Evolutionary conservation across 2,888 invertebrate genomes (phyloP), one percentile per base, ranked within the genome.

Genomic region (Drosophila buzzatii): DNA sequence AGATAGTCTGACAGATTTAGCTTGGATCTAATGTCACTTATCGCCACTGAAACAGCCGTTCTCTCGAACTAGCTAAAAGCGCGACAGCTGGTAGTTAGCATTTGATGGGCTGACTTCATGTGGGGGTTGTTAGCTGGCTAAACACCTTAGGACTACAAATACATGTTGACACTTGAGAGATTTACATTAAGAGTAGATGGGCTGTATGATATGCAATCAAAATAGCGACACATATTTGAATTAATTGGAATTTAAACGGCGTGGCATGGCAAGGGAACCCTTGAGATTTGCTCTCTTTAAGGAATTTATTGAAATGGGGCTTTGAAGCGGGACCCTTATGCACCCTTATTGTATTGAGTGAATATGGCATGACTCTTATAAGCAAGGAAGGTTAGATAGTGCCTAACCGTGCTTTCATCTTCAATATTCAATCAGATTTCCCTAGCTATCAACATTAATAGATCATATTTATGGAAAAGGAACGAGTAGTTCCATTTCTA

Each of bases 1-100:
- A 60, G 76, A 56, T 39, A 42, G 6, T n/a, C n/a, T 14, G 55
- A 39, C 39, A 41, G 55, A 27, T n/a, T 41, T 18, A 53, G 53
- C 39, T 31, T 16, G 60, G 31, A 23, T 60, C 57, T 4, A 44
- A 45, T 49, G 39, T 59, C 59, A 49, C 49, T 31, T 31, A 59
- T 49, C 59, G 16, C 16, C 39, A 31, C 0, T 31, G 49, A 20
- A 6, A 12, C 45, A 45, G 45, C 53, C 27, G 35, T 37, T 44
- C 31, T 44, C 31, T 16, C 16, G 23, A n/a, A 23, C 53, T 39
- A 27, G 23, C 23, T n/a, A 10, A 39, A 6, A n/a, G 27, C 9
- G 55, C 49, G 49, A 39, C 53, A 53, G 52, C 52, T 53, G 37
- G 23, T 14, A 53, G 9, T 51, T 33, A 2, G 31, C 7, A 1